Evolutionary conservation across 1,140 invertebrate species (phyloP).

Genomic region (Meteorus sp.): DNA sequence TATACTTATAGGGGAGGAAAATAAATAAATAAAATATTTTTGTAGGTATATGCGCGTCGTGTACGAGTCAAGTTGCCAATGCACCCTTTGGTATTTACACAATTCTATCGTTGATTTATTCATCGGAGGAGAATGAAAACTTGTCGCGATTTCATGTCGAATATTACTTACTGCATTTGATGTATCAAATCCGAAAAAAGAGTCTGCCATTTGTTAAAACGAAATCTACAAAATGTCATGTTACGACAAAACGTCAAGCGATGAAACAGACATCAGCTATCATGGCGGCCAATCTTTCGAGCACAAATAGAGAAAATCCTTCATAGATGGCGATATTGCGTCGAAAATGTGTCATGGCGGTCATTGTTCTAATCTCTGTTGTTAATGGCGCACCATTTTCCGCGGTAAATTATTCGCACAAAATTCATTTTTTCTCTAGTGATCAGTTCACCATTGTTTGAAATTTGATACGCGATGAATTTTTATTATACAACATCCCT

Average conservation of each 20-base stretch:
- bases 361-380: too few relatives aligned
- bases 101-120: too few relatives aligned
- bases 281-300: constrained; percentile 46
- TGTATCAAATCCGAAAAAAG: constrained; percentile 80
- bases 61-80: background rate
- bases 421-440: too few relatives aligned
- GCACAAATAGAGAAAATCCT: background rate
- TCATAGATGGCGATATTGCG: too few relatives aligned
- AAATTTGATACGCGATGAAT: too few relatives aligned
- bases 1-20: background rate
- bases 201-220: constrained; percentile 78
- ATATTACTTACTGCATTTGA: constrained; percentile 67
- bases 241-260: constrained; percentile 50
- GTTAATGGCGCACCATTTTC: too few relatives aligned
- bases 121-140: background rate
- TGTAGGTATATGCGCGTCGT: background rate
- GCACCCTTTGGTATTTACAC: too few relatives aligned
- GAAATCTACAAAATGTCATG: constrained; percentile 69
- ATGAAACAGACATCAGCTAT: constrained; percentile 47
- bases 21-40: background rate
- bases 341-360: too few relatives aligned
- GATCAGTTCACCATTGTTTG: too few relatives aligned
- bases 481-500: too few relatives aligned
- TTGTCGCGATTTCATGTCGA: background rate
- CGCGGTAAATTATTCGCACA: too few relatives aligned